Percentiles rank a stretch among this genome's conserved stretches.
phyloP scores from a whole-genome alignment of 2,113 vertebrate species.

The Onychostoma macrolepis region DNA sequence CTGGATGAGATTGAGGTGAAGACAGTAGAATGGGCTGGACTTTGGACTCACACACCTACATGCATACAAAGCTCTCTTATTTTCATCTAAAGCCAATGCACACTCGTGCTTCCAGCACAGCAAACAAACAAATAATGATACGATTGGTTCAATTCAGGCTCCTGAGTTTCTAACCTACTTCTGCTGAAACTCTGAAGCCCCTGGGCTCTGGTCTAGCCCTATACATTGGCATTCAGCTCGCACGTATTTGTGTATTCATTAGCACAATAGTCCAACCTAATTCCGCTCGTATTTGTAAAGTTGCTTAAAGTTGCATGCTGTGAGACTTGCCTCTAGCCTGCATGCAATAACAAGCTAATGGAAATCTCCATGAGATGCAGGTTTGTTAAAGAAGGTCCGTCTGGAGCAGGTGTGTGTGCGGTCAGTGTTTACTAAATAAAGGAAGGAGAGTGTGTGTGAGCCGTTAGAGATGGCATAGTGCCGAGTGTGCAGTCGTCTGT shows the following conservation, averaged over 20 bases:
- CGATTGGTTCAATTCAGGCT: not conserved
- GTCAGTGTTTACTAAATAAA: constrained; percentile 34
- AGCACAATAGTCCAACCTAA: not conserved
- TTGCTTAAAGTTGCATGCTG: constrained; percentile 17
- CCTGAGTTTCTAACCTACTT: constrained; percentile 28
- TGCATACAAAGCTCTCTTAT: not conserved
- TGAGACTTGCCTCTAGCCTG: not conserved
- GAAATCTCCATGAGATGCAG: not conserved
- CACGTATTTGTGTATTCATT: constrained; percentile 18
- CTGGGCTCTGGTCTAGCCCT: not conserved
- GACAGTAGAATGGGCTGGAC: not conserved
- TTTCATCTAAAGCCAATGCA: not conserved
- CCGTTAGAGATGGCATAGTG: not conserved
- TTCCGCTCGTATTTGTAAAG: not conserved
- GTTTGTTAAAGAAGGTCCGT: not conserved
- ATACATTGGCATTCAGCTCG: not conserved
- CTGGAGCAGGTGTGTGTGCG: constrained; percentile 22
- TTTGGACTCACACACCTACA: constrained; percentile 5
- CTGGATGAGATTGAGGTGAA: not conserved
- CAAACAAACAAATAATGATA: not conserved
- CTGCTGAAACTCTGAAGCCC: constrained; percentile 15
- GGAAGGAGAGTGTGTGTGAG: not conserved
- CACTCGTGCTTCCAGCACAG: not conserved
- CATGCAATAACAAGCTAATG: constrained; percentile 3
- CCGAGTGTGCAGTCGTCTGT: constrained; percentile 21